A percentile compares a stretch with the other conserved stretches of the same genome.
These are phyloP conservation scores for Ammodytes marinus DNA, from an alignment of 2,113 vertebrate genomes.

Conservation along the genomic window DNA sequence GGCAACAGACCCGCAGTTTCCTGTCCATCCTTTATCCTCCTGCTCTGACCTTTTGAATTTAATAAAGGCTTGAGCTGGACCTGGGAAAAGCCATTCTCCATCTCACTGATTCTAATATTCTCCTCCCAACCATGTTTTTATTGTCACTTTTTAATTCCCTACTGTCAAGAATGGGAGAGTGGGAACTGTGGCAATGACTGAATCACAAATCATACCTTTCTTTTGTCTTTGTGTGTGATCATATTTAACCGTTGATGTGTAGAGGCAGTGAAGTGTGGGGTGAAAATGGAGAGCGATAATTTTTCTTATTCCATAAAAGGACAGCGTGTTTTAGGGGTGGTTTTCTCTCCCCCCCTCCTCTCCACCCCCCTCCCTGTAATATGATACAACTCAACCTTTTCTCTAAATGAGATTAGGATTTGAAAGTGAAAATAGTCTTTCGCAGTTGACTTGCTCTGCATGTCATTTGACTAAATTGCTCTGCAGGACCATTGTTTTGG, in stretches of 20 bases:
- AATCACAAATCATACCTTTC: constrained; percentile 26
- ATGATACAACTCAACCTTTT: constrained; percentile 68
- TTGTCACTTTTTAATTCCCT: constrained; percentile 46
- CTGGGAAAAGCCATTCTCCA: constrained; percentile 28
- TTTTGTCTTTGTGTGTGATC: constrained; percentile 26
- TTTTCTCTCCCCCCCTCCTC: constrained; percentile 23
- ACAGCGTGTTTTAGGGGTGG: constrained; percentile 28
- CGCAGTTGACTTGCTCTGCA: constrained; percentile 42
- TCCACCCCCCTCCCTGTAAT: constrained; percentile 15
- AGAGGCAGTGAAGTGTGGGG: constrained; percentile 24
- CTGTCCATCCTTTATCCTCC: constrained; percentile 53
- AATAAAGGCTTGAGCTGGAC: constrained; percentile 55
- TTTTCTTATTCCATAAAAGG: constrained; percentile 57
- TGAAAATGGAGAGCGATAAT: constrained; percentile 37
- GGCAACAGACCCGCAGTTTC: constrained; percentile 56
- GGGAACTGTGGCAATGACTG: constrained; percentile 15
- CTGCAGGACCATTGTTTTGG: constrained; percentile 62
- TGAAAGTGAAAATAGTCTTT: constrained; percentile 66
- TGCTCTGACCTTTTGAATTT: constrained; percentile 69
- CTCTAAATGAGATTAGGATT: constrained; percentile 67
- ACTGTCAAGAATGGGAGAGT: constrained; percentile 29
- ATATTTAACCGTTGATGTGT: constrained; percentile 27
- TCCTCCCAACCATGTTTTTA: constrained; percentile 36
- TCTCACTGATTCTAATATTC: constrained; percentile 51
- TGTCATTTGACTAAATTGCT: constrained; percentile 65